These are phyloP conservation scores for Tipula lateralis DNA, from an alignment of 2,888 invertebrate genomes.

Conservation along the genomic window DNA sequence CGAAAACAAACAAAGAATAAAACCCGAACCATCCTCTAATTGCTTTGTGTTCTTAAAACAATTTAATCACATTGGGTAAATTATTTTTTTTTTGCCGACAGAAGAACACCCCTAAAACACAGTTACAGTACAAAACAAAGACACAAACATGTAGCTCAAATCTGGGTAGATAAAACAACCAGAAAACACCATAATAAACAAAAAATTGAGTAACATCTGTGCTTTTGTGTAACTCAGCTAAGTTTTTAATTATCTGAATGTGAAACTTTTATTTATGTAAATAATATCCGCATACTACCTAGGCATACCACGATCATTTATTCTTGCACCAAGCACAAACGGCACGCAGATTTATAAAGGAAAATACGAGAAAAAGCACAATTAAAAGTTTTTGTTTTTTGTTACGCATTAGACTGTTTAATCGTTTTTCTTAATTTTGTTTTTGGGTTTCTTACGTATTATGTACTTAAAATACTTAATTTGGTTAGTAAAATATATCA, in stretches of 20 bases:
- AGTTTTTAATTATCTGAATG: background rate
- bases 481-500: background rate
- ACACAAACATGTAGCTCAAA: background rate
- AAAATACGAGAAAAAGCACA: background rate
- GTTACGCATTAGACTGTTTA: background rate
- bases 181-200: background rate
- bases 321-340: background rate
- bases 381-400: background rate
- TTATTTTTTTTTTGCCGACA: background rate
- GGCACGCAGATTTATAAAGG: background rate
- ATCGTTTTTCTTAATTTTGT: background rate
- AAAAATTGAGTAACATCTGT: background rate
- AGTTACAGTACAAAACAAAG: background rate
- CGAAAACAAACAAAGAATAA: background rate
- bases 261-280: background rate
- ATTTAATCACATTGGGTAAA: background rate
- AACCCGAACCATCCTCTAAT: background rate
- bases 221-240: background rate
- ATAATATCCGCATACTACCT: background rate
- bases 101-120: background rate
- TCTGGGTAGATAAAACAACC: background rate
- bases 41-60: background rate
- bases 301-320: background rate
- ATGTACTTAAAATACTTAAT: background rate
- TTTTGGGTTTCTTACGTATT: background rate